Percentiles rank a stretch among this genome's conserved stretches.
Conservation (phyloP, 2,113 vertebrate genomes). For the Ochotona curzoniae region DNA sequence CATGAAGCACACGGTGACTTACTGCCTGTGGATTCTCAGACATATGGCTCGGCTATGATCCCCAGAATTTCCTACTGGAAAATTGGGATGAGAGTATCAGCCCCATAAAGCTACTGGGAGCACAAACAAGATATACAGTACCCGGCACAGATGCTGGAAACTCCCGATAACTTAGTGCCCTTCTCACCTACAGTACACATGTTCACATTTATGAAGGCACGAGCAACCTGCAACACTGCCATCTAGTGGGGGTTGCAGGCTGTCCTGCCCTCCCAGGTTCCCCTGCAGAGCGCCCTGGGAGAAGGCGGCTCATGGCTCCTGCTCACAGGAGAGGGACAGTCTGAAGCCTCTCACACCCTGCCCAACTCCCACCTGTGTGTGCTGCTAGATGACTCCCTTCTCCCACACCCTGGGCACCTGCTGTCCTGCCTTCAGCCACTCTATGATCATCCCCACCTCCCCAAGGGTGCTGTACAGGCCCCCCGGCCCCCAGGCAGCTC, state of each 20-base stretch:
- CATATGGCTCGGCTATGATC: not conserved
- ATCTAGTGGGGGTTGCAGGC: conserved; percentile 70
- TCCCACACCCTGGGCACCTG: too few relatives aligned
- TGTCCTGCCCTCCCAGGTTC: not conserved
- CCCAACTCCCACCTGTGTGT: not conserved
- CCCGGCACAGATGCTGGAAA: not conserved
- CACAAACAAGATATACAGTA: not conserved
- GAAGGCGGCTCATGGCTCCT: not conserved
- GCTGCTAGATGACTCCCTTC: not conserved
- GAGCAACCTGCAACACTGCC: conserved; percentile 79
- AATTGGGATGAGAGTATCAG: not conserved
- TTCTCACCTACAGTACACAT: not conserved
- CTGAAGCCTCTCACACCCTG: not conserved
- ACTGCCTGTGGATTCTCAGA: not conserved
- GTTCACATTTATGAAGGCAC: not conserved
- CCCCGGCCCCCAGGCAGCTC: too few relatives aligned
- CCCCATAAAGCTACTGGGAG: not conserved
- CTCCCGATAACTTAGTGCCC: not conserved
- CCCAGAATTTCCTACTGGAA: conserved; percentile 10
- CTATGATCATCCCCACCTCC: too few relatives aligned
- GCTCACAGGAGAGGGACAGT: too few relatives aligned
- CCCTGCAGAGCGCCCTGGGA: not conserved
- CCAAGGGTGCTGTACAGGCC: too few relatives aligned
- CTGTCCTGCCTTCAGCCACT: too few relatives aligned
- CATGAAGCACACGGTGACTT: not conserved